phyloP scores from a whole-genome alignment of 2,888 invertebrate species.

The Drosophila neotestacea region DNA sequence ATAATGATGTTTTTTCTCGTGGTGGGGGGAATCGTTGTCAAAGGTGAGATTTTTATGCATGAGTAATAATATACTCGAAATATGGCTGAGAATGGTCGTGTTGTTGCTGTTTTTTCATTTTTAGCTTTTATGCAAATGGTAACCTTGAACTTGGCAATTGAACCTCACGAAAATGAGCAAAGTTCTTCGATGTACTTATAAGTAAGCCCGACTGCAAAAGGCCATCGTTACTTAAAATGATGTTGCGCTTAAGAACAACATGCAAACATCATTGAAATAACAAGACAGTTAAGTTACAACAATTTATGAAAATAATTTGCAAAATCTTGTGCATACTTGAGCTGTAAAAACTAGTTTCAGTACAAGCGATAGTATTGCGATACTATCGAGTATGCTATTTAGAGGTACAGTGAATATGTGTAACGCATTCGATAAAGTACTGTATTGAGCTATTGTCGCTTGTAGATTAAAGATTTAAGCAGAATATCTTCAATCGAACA shows the following conservation, averaged over 20 bases:
- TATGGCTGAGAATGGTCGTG: conserved; percentile 41
- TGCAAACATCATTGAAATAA: conserved; percentile 1
- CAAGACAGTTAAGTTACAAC: not conserved
- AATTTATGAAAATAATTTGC: not conserved
- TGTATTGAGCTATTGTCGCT: no score
- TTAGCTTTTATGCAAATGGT: conserved; percentile 61
- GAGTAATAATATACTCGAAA: conserved; percentile 63
- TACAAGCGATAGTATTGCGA: no score
- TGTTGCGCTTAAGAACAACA: conserved; percentile 11
- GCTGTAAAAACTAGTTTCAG: not conserved
- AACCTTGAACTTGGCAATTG: conserved; percentile 74
- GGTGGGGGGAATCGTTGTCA: conserved; percentile 50
- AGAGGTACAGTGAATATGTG: no score
- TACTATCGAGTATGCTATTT: no score
- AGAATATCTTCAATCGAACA: no score
- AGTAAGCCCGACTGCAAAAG: conserved; percentile 14
- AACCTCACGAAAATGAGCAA: conserved; percentile 53
- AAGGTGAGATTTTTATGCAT: conserved; percentile 68
- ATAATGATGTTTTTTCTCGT: conserved; percentile 38
- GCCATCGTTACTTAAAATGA: conserved; percentile 13
- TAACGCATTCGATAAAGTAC: no score
- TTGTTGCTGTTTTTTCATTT: not conserved
- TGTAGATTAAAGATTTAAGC: no score
- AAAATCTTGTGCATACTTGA: not conserved
- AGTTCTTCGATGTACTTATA: conserved; percentile 44